Percentiles rank a stretch among this genome's conserved stretches.
These are phyloP conservation scores for Bagarius yarrelli DNA, from an alignment of 2,113 vertebrate genomes.

Conservation along the genomic window DNA sequence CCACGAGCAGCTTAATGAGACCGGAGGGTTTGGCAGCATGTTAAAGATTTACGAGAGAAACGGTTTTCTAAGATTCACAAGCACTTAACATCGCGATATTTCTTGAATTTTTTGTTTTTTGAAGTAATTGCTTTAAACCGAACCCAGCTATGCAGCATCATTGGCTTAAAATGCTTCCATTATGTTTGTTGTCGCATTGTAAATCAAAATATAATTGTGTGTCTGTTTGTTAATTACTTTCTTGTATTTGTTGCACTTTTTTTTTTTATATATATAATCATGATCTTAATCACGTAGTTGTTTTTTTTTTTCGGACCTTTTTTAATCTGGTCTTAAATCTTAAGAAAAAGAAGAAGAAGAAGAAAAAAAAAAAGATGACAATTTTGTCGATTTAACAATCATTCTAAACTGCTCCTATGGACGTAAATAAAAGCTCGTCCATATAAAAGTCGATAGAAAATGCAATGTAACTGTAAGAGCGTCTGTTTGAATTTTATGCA, in stretches of 20 bases:
- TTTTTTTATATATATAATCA: constrained; percentile 45
- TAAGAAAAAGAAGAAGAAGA: constrained; percentile 39
- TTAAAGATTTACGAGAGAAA: constrained; percentile 50
- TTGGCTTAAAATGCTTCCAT: constrained; percentile 84
- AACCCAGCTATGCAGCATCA: constrained; percentile 98
- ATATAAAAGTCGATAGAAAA: constrained; percentile 70
- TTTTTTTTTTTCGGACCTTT: constrained; percentile 80
- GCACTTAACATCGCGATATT: constrained; percentile 51
- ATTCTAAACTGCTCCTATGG: constrained; percentile 67
- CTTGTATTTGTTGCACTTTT: constrained; percentile 51
- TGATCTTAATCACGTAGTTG: constrained; percentile 76
- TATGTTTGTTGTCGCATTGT: constrained; percentile 69
- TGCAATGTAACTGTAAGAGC: constrained; percentile 76
- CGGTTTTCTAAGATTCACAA: constrained; percentile 46
- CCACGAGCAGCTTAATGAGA: constrained; percentile 23
- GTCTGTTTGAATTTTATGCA: constrained; percentile 81
- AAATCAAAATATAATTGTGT: constrained; percentile 57
- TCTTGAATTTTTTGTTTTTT: constrained; percentile 63
- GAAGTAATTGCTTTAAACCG: constrained; percentile 90
- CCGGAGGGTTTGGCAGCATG: constrained; percentile 53
- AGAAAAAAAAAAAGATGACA: constrained; percentile 67
- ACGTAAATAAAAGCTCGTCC: constrained; percentile 52
- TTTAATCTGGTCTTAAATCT: constrained; percentile 83
- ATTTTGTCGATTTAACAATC: constrained; percentile 84
- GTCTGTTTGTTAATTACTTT: constrained; percentile 69